Evolutionary conservation across 2,113 vertebrate genomes (phyloP), one percentile per base, ranked within the genome.

Genomic region (Neofelis nebulosa): DNA sequence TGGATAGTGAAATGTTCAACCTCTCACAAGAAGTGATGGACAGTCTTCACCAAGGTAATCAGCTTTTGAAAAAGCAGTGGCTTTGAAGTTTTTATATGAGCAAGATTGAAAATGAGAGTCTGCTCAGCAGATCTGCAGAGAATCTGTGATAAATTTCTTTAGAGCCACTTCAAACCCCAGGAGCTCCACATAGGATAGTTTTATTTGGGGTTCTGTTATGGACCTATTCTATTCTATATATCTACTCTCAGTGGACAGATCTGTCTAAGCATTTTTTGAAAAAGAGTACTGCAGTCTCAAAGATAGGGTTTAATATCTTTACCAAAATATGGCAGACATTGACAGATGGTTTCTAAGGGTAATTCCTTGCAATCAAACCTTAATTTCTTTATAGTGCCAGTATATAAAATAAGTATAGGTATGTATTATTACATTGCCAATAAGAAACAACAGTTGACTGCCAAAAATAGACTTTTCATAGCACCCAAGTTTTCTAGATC

Each of bases 251-350:
- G 80, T 94, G 18, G 91, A 19, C 52, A 96, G 91, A 73, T 50
- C 68, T 86, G 55, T 86, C 79, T 45, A 89, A 94, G 61, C 68
- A 83, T 89, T 91, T 86, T 95, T 96, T 90, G 14, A 76, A 80
- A 94, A 88, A 91, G 89, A 88, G 9, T 89, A 84, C 38, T 74
- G 48, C 89, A 89, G 14, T 95, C 63, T 96, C 19, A 86, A 23
- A 94, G 76, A 91, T 86, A 27, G 38, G 29, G n/a, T 93, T 94
- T 98, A 96, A 91, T 97, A 79, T 93, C 94, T 81, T 97, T 94
- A 89, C 81, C 45, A 92, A 96, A 95, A 83, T 73, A 86, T 96
- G 94, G 16, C 27, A 92, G 96, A 97, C 97, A 94, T 95, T 98
- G 97, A 97, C 63, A 92, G 86, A 97, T 98, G 89, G 79, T 86